Conservation (phyloP, 2,888 invertebrate genomes). For the Drymonia ruficornis region DNA sequence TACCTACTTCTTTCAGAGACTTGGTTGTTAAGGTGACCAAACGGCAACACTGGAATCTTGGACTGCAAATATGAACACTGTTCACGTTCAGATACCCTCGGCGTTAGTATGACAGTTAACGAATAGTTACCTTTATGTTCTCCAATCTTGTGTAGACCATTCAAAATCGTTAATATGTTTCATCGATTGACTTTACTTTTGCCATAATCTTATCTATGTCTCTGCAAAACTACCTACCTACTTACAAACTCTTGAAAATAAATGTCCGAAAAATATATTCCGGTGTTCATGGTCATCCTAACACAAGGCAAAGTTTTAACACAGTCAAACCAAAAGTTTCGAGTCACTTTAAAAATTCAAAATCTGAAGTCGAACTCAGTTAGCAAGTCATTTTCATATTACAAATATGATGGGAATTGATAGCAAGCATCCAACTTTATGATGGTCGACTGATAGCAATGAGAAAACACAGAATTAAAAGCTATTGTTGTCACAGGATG, state of each 20-base stretch:
- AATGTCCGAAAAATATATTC: no score
- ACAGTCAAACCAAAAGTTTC: neutral
- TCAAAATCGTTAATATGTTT: no score
- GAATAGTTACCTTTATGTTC: no score
- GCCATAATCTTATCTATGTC: no score
- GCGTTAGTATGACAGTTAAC: no score
- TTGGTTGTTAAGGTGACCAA: neutral
- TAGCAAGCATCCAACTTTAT: neutral
- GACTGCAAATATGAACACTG: no score
- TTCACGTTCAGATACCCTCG: no score
- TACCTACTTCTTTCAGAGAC: neutral
- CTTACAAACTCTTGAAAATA: neutral
- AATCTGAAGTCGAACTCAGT: neutral
- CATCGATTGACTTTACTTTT: no score
- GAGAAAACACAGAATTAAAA: neutral
- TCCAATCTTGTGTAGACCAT: no score
- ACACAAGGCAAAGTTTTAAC: neutral
- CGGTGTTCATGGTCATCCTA: neutral
- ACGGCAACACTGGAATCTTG: neutral
- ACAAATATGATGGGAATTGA: neutral
- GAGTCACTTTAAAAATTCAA: slow-evolving; percentile 1
- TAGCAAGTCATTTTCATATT: neutral
- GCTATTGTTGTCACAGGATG: no score
- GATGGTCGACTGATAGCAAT: neutral
- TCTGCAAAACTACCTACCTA: no score